Evolutionary conservation across 2,888 invertebrate species (phyloP).

Genomic region (Leptinotarsa peninsularis): DNA sequence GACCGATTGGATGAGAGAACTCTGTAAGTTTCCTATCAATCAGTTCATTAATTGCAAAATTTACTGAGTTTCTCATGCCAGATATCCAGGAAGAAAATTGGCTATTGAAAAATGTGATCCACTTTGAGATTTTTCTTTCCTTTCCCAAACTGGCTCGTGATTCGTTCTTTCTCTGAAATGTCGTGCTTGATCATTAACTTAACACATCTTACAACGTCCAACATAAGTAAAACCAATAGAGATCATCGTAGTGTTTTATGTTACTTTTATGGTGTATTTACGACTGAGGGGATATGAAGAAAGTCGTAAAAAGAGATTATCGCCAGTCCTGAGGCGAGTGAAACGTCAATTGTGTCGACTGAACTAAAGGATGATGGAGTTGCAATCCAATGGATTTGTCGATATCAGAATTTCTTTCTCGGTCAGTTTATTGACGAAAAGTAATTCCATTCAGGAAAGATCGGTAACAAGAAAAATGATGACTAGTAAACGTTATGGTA

Average conservation of each 20-base stretch:
- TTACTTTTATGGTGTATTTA: conserved; percentile 29
- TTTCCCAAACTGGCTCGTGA: too few relatives aligned
- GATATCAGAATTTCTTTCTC: background rate
- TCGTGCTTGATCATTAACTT: background rate
- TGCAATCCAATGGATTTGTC: conserved; percentile 27
- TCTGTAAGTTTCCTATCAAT: too few relatives aligned
- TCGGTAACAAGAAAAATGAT: background rate
- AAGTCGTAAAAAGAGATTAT: conserved; percentile 34
- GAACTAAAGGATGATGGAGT: conserved; percentile 28
- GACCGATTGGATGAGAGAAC: too few relatives aligned
- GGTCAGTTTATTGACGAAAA: background rate
- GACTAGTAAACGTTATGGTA: too few relatives aligned
- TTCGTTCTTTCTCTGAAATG: background rate
- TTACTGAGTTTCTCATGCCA: too few relatives aligned
- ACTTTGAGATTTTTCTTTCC: too few relatives aligned
- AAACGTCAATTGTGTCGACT: conserved; percentile 29
- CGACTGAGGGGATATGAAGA: conserved; percentile 25
- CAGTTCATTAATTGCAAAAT: too few relatives aligned
- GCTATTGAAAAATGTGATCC: too few relatives aligned
- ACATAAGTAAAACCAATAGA: conserved; percentile 13
- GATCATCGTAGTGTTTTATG: conserved; percentile 23
- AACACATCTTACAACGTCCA: background rate
- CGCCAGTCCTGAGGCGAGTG: conserved; percentile 11
- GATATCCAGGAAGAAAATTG: too few relatives aligned
- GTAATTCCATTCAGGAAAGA: background rate